These are phyloP conservation scores for Drosophila erecta DNA, from an alignment of 1,140 invertebrate species.

Conservation along the genomic window DNA sequence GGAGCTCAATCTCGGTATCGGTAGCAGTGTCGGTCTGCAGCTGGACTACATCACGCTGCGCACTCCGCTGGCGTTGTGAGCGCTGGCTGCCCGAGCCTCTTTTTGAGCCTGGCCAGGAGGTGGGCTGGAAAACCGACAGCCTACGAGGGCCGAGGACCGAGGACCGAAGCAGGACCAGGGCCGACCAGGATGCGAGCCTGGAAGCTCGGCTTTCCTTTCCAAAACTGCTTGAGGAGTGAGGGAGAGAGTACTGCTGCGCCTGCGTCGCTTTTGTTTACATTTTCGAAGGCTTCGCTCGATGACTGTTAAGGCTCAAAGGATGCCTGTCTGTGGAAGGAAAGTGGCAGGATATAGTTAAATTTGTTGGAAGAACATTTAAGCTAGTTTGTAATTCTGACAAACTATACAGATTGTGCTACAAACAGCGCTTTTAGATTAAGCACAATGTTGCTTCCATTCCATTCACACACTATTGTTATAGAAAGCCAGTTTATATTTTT, in stretches of 20 bases:
- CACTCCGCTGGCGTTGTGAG: slow-evolving; percentile 68
- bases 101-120: slow-evolving; percentile 32
- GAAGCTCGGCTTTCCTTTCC: slow-evolving; percentile 31
- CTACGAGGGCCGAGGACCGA: neutral
- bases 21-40: neutral
- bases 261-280: slow-evolving; percentile 80
- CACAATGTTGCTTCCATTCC: too few species aligned
- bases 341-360: neutral
- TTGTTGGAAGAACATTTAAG: neutral
- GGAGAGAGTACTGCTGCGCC: slow-evolving; percentile 63
- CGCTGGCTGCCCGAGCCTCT: slow-evolving; percentile 16
- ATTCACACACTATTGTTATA: neutral
- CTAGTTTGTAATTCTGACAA: neutral
- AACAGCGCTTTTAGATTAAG: neutral
- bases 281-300: slow-evolving; percentile 56
- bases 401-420: neutral
- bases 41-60: slow-evolving; percentile 64
- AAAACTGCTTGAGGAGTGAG: slow-evolving; percentile 37
- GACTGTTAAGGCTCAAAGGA: slow-evolving; percentile 45
- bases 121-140: slow-evolving; percentile 38
- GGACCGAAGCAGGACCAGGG: too few species aligned
- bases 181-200: slow-evolving; percentile 21
- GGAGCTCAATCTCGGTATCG: slow-evolving; percentile 21
- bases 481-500: too few species aligned
- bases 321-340: slow-evolving; percentile 42